Conservation (phyloP, 2,797 vertebrate species). For the Tokudaia tokunoshimensis region DNA sequence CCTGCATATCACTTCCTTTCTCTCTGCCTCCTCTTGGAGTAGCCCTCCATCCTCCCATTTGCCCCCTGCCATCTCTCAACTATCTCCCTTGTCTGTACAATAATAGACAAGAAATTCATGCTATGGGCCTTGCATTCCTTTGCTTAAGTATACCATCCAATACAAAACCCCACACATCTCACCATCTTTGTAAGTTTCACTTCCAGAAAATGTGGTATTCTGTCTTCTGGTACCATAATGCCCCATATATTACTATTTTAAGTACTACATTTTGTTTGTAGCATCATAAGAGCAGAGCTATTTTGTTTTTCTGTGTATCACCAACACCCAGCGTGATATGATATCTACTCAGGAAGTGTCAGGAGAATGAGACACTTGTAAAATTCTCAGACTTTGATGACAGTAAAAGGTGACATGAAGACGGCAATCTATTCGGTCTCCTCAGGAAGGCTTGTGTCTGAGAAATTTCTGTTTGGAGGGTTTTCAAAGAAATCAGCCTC, state of each 20-base stretch:
- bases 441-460: background rate
- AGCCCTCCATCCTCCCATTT: background rate
- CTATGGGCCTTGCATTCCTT: background rate
- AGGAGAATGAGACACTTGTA: background rate
- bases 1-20: background rate
- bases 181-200: background rate
- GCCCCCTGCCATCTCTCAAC: fast-evolving
- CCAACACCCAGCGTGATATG: background rate
- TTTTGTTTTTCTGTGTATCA: background rate
- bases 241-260: background rate
- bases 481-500: background rate
- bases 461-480: fast-evolving
- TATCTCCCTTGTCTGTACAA: background rate
- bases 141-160: background rate
- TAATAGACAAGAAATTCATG: background rate
- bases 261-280: background rate
- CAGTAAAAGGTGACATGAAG: background rate
- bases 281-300: background rate
- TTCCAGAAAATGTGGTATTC: background rate
- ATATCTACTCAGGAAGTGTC: background rate
- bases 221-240: background rate
- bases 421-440: background rate
- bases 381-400: background rate
- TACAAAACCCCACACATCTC: background rate
- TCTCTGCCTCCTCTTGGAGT: background rate